Evolutionary conservation across 2,113 vertebrate genomes (phyloP).

Genomic region (Deroptyus accipitrinus): DNA sequence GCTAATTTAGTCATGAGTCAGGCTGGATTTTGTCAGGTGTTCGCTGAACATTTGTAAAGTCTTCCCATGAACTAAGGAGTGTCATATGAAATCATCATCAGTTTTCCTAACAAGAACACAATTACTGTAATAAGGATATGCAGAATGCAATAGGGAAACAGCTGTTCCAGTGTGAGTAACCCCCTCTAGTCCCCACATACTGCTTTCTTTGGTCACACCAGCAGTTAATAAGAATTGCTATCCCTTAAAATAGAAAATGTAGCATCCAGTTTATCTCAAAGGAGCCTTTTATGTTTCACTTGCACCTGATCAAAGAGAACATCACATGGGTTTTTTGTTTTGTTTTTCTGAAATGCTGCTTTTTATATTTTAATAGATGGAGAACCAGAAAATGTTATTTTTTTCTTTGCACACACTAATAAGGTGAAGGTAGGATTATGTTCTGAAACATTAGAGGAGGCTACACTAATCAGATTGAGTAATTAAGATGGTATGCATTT

Average conservation of each 20-base stretch:
- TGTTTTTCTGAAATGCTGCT: neutral
- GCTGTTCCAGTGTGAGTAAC: neutral
- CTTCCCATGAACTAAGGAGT: constrained; percentile 36
- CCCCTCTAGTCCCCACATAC: neutral
- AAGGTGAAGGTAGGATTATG: neutral
- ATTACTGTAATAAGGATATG: neutral
- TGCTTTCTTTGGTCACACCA: neutral
- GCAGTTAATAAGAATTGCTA: neutral
- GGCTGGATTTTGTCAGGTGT: constrained; percentile 62
- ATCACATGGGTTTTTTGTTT: fast-evolving
- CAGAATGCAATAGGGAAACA: neutral
- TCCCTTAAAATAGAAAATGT: neutral
- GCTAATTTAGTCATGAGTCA: constrained; percentile 65
- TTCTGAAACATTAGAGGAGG: neutral
- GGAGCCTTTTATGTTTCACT: neutral
- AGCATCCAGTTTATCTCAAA: neutral
- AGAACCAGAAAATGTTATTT: neutral
- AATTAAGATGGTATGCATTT: neutral
- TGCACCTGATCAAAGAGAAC: neutral
- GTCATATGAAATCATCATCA: constrained; percentile 47
- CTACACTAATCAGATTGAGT: fast-evolving
- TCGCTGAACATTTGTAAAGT: constrained; percentile 56
- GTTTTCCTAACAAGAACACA: constrained; percentile 30
- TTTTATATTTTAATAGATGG: neutral
- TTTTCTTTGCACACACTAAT: neutral